Base-by-base conservation (phyloP, 2,797 vertebrate species). In the Perodicticus potto region DNA sequence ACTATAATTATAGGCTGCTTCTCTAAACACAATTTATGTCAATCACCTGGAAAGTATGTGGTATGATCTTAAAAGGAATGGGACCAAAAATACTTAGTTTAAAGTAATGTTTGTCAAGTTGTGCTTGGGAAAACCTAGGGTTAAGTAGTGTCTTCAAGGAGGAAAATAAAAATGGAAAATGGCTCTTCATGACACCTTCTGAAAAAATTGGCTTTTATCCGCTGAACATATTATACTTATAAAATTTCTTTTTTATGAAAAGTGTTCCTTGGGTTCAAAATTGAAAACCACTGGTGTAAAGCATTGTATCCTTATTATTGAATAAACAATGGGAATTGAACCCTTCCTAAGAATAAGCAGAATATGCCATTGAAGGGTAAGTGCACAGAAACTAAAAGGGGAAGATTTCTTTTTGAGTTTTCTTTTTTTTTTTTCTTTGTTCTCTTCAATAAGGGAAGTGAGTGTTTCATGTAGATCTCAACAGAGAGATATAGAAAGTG, bases 401-500 rank as follows among this genome's bases (percentile, higher is more conserved):
- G 32, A 82, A 49, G 13, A 65, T 20, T 78, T 91, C 8, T 67
- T 22, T 83, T 78, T 89, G 6, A 27, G 32, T n/a, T 67, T 32
- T 81, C 2, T 49, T 49, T 43, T 43, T 65, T 49, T 43, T 43
- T 65, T 65, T 32, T 81, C 93, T 59, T 67, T 72, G 9, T 27
- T 22, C 9, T 14, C 37, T 20, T 81, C 20, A 70, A 2, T 84
- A 59, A 57, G 22, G 89, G 72, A 0, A 83, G 59, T 53, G 94
- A 83, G 55, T 55, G 94, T 93, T 98, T 95, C 91, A 76, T 43
- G 0, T 85, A 91, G 85, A 91, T 97, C 65, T 97, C 88, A 97
- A 57, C 95, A 98, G 89, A 96, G 86, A 97, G 86, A 95, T 57
- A 27, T 2, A 10, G 43, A 98, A 97, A 96, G 95, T 84, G 67